These are phyloP conservation scores for Tragelaphus imberbis DNA, from an alignment of 2,113 vertebrate species.

Conservation along the genomic window DNA sequence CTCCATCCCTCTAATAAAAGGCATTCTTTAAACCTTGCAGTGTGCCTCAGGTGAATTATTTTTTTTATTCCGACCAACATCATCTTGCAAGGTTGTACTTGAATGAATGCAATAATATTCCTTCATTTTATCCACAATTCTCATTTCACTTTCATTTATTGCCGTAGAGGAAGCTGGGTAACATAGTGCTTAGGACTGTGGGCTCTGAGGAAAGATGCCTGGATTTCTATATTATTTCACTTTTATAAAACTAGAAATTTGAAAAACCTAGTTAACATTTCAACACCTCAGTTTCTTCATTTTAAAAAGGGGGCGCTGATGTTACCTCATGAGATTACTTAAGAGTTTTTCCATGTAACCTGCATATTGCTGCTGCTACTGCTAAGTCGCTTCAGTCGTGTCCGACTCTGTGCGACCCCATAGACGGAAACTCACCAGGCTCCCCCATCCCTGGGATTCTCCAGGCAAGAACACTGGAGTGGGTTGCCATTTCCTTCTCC, in stretches of 20 bases:
- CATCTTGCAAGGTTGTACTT: neutral
- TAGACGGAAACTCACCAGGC: too few species aligned
- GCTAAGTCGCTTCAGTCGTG: too few species aligned
- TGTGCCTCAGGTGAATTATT: neutral
- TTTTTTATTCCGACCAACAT: neutral
- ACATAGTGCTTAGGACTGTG: neutral
- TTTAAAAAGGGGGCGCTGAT: neutral
- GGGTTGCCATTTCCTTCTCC: too few species aligned
- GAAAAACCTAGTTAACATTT: neutral
- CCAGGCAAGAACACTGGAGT: too few species aligned
- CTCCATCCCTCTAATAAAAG: neutral
- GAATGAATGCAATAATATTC: neutral
- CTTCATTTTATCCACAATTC: accelerated
- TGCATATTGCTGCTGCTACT: too few species aligned
- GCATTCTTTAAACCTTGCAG: neutral
- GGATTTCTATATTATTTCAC: neutral
- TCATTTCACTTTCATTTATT: neutral
- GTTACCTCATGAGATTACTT: neutral
- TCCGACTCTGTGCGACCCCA: too few species aligned
- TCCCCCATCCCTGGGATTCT: too few species aligned
- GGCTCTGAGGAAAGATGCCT: neutral
- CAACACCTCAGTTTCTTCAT: neutral
- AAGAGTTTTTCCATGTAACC: neutral
- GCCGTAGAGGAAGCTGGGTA: neutral
- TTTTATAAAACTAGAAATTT: neutral